Evolutionary conservation across 2,113 vertebrate genomes (phyloP).

Genomic region (Brachirus orientalis): DNA sequence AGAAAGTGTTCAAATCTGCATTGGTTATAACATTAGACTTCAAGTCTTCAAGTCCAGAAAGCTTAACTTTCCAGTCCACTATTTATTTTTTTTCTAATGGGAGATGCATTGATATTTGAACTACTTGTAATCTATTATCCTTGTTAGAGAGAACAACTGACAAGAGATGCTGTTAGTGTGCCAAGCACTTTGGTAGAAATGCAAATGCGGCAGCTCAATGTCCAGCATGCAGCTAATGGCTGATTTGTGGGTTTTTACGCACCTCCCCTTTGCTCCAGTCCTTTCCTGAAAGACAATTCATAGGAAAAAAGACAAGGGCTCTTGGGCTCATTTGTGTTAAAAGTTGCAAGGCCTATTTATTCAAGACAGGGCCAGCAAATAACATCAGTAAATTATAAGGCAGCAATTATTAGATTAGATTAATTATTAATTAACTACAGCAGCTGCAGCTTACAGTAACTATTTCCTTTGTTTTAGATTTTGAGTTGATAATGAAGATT

Average conservation of each 20-base stretch:
- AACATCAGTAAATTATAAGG: too few relatives aligned
- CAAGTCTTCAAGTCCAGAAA: conserved; percentile 13
- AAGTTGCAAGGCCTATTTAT: too few relatives aligned
- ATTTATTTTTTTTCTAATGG: neutral
- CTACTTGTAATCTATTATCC: conserved; percentile 52
- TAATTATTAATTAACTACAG: too few relatives aligned
- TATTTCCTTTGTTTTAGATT: too few relatives aligned
- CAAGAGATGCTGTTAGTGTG: conserved; percentile 51
- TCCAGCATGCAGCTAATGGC: conserved; percentile 36
- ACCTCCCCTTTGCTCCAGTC: conserved; percentile 15
- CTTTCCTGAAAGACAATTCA: conserved; percentile 17
- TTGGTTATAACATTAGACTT: conserved; percentile 1
- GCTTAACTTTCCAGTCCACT: neutral
- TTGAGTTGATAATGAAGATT: too few relatives aligned
- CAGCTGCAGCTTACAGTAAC: too few relatives aligned
- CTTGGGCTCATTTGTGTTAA: too few relatives aligned
- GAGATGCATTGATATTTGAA: conserved; percentile 37
- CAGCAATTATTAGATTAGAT: too few relatives aligned
- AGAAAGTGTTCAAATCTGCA: conserved; percentile 9
- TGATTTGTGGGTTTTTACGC: conserved; percentile 22
- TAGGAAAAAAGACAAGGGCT: too few relatives aligned
- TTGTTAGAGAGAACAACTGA: conserved; percentile 41
- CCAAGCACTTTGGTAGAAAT: conserved; percentile 60
- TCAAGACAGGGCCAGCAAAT: too few relatives aligned
- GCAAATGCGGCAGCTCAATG: conserved; percentile 57